Conservation (phyloP, 2,113 vertebrate species). For the Hippocampus abdominalis region DNA sequence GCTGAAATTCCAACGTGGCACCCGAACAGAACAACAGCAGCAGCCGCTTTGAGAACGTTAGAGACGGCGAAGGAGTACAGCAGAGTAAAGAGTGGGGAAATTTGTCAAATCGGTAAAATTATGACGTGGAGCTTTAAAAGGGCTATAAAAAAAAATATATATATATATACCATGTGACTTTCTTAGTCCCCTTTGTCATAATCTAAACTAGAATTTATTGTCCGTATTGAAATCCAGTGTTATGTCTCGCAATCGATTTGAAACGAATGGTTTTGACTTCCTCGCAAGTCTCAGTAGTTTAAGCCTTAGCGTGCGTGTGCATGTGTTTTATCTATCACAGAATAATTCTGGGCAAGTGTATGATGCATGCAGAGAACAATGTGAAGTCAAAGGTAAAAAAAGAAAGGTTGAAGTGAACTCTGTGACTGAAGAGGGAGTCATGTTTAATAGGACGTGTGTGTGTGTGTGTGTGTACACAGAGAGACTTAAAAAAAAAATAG, state of each 20-base stretch:
- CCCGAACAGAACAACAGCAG: constrained; percentile 47
- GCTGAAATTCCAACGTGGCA: constrained; percentile 67
- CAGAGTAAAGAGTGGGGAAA: constrained; percentile 2
- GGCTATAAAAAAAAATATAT: not conserved
- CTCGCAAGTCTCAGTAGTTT: not conserved
- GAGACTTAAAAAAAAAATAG: not conserved
- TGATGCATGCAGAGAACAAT: not conserved
- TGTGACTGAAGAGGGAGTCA: not conserved
- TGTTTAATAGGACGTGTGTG: constrained; percentile 9
- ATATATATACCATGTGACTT: constrained; percentile 9
- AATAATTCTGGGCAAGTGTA: constrained; percentile 10
- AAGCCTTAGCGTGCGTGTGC: not conserved
- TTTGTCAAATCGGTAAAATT: no score
- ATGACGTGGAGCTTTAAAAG: not conserved
- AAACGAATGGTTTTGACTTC: not conserved
- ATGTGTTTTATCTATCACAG: not conserved
- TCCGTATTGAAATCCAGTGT: constrained; percentile 23
- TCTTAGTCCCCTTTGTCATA: constrained; percentile 10
- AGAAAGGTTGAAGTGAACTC: not conserved
- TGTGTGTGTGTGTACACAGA: no score
- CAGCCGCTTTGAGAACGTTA: constrained; percentile 49
- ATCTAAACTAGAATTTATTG: constrained; percentile 9
- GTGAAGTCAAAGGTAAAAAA: constrained; percentile 12
- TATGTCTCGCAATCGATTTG: constrained; percentile 47
- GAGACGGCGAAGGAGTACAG: constrained; percentile 46